Percentiles rank a stretch among this genome's conserved stretches.
These are phyloP conservation scores for Saccostrea glomerata DNA, from an alignment of 1,140 invertebrate genomes.

Conservation along the genomic window DNA sequence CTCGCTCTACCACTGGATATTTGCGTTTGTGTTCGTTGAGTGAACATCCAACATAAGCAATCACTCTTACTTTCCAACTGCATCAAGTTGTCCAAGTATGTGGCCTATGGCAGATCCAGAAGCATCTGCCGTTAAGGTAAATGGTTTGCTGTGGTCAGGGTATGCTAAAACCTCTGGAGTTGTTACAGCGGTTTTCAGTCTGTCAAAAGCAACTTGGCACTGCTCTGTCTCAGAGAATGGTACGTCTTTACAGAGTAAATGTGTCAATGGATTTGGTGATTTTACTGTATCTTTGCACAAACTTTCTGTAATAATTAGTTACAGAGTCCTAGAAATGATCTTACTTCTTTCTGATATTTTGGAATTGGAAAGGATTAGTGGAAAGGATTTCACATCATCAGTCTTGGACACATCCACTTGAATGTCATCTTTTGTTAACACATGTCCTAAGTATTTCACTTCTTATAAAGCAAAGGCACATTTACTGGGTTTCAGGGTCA, in stretches of 20 bases:
- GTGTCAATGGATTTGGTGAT: constrained; percentile 71
- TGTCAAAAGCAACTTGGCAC: constrained; percentile 60
- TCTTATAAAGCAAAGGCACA: constrained; percentile 47
- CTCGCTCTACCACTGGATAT: no score
- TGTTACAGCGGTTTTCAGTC: constrained; percentile 60
- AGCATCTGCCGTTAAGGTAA: constrained; percentile 63
- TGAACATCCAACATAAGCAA: constrained; percentile 79
- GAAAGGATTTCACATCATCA: no score
- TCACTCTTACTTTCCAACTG: constrained; percentile 68
- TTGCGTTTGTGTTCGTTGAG: constrained; percentile 75
- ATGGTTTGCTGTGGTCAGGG: constrained; percentile 58
- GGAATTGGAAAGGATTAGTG: constrained; percentile 47
- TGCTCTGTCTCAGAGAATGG: constrained; percentile 51
- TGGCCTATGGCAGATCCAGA: constrained; percentile 61
- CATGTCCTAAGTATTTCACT: constrained; percentile 60
- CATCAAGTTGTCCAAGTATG: constrained; percentile 68
- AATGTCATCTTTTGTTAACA: constrained; percentile 56
- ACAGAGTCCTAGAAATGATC: no score
- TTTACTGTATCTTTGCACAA: constrained; percentile 72
- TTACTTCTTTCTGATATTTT: constrained; percentile 69
- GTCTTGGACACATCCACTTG: constrained; percentile 33
- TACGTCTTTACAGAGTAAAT: constrained; percentile 45
- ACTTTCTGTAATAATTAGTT: constrained; percentile 78
- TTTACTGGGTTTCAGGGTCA: constrained; percentile 55
- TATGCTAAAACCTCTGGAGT: constrained; percentile 60